Evolutionary conservation across 2,888 invertebrate genomes (phyloP).

Genomic region (Digitonthophagus gazella): DNA sequence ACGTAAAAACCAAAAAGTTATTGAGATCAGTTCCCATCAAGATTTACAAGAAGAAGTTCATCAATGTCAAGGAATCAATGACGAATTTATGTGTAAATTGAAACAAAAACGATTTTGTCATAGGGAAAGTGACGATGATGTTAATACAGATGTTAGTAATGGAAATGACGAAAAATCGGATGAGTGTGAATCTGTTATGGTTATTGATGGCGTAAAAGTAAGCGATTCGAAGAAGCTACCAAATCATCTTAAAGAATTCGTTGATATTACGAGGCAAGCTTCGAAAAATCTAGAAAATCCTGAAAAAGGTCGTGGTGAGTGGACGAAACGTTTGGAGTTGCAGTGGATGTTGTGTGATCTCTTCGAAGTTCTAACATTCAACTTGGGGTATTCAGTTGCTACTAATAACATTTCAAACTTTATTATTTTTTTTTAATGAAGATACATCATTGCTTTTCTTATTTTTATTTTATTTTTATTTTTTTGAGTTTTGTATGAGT

Average conservation of each 20-base stretch:
- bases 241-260: slow-evolving; percentile 76
- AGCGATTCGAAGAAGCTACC: slow-evolving; percentile 67
- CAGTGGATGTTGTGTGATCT: slow-evolving; percentile 27
- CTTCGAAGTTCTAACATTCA: slow-evolving; percentile 22
- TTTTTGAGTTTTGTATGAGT: slow-evolving; percentile 4
- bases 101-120: slow-evolving; percentile 57
- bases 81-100: slow-evolving; percentile 76
- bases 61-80: slow-evolving; percentile 60
- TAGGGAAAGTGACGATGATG: slow-evolving; percentile 66
- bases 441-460: neutral
- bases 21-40: slow-evolving; percentile 68
- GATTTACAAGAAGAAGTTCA: slow-evolving; percentile 47
- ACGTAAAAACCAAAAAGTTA: slow-evolving; percentile 74
- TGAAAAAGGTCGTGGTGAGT: slow-evolving; percentile 53
- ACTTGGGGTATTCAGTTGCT: slow-evolving; percentile 20
- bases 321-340: slow-evolving; percentile 28
- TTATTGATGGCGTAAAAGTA: slow-evolving; percentile 66
- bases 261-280: slow-evolving; percentile 58
- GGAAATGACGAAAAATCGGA: slow-evolving; percentile 38
- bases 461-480: neutral
- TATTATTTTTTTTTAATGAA: too few species aligned
- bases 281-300: slow-evolving; percentile 45
- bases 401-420: slow-evolving; percentile 22
- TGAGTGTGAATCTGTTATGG: slow-evolving; percentile 48
- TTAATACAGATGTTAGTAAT: slow-evolving; percentile 51